Conservation (phyloP, 1,140 invertebrate species). For the Lepidotrigona ventralis region DNA sequence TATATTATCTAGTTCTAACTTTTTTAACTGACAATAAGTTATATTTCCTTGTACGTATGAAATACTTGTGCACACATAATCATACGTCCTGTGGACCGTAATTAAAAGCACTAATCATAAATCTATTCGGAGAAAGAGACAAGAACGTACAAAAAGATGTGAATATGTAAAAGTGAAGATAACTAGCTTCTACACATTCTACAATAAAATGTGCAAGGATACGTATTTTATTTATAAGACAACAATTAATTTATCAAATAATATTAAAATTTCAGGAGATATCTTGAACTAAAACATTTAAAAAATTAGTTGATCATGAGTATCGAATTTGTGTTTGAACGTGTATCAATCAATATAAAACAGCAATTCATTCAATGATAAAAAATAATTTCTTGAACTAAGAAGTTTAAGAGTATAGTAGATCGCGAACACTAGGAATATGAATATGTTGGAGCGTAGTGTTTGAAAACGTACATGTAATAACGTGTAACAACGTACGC, state of each 20-base stretch:
- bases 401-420: too few relatives aligned
- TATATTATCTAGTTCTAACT: too few relatives aligned
- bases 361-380: too few relatives aligned
- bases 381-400: too few relatives aligned
- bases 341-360: too few relatives aligned
- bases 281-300: neutral
- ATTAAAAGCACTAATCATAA: slow-evolving; percentile 68
- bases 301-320: neutral
- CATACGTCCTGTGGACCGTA: slow-evolving; percentile 47
- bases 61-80: slow-evolving; percentile 1
- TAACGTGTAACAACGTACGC: neutral
- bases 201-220: too few relatives aligned
- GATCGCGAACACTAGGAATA: too few relatives aligned
- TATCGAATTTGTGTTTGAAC: neutral
- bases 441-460: neutral
- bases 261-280: neutral
- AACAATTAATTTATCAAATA: neutral
- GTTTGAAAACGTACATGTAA: neutral
- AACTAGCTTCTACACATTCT: too few relatives aligned
- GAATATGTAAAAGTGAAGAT: too few relatives aligned
- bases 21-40: neutral
- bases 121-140: slow-evolving; percentile 65
- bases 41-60: neutral
- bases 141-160: slow-evolving; percentile 65
- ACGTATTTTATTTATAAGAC: too few relatives aligned